Base-by-base conservation (phyloP, 2,888 invertebrate species). In the Balanococcus diminutus region DNA sequence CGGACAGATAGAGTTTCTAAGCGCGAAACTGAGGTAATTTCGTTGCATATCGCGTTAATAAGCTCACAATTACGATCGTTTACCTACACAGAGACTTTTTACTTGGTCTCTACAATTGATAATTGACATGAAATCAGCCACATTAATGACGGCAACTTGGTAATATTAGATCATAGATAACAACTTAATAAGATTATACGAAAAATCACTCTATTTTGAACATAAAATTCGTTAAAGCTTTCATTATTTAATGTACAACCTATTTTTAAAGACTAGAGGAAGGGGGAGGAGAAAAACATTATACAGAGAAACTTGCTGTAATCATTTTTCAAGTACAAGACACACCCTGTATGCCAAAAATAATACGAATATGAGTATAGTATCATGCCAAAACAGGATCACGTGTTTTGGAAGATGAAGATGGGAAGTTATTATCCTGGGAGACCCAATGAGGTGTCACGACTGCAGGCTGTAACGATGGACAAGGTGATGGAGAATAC, bases 391-490 rank as follows among this genome's bases (percentile, higher is more conserved):
- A 46, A 31, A 81, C 61, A 2, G 75, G 75, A 75, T 85, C 85
- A n/a, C 85, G 85, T n/a, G 75, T 82, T 82, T 72, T 86, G 51
- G 86, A 79, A 25, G 56, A 67, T 8, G 86, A 86, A 19, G 86
- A 82, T 28, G 86, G 82, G 14, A 82, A 67, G 46, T 82, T 82
- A 39, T 61, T 86, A 72, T 86, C 86, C 72, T 86, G 86, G 8
- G 82, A 82, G 22, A 84, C 36, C 84, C 84, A 86, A 56, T 86
- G 83, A 87, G 88, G 87, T 86, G 88, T 88, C 89, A 90, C 86
- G 89, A 90, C 88, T 90, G 91, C 88, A 90, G 90, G 89, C 91
- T 91, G 89, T 91, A 91, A 87, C 67, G 88, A 88, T 46, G 88
- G 88, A 79, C 88, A 87, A 31, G 89, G 88, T 14, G 88, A 88